Base-by-base conservation (phyloP, 2,797 vertebrate species). In the Bradypus variegatus region DNA sequence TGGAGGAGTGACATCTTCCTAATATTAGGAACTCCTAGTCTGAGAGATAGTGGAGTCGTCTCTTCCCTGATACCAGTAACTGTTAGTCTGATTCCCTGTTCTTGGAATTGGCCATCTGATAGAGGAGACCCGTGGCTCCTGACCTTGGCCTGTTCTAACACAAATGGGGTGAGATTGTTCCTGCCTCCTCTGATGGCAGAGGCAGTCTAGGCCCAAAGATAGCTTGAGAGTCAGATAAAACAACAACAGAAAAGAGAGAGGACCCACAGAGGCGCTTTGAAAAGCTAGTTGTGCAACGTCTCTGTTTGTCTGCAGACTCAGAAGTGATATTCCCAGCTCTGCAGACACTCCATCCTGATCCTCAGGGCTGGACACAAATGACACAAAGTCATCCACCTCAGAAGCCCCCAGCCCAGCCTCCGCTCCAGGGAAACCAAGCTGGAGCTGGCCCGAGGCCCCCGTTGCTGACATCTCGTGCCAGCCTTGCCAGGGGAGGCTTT, bases 401-500 rank as follows among this genome's bases (percentile, higher is more conserved):
- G 64, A 5, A 50, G 64, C 83, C 58, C 25, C 80, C 50, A 14
- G 90, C 91, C 94, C 86, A 92, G 90, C 45, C 72, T 86, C 85
- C 90, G 89, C 88, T 55, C 81, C 76, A 55, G 27, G 86, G 64
- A 82, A 87, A 33, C 78, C 80, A 60, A 85, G 90, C 88, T 91
- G 72, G 91, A 80, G 82, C 86, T 90, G 93, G 93, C 95, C 91
- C 1, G 15, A 70, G 84, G 91, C 93, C 95, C 79, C 53, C 6
- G 6, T 76, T 13, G 1, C 90, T 96, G 97, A 96, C 97, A 95
- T 96, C 96, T 91, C 82, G 88, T 97, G 96, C 96, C 97, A 97
- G 95, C 92, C 95, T 96, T 96, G 96, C 96, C 97, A 94, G 93
- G 94, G 94, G 96, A 97, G 97, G 95, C 96, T 97, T 97, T 98